A percentile compares a stretch with the other conserved stretches of the same genome.
Evolutionary conservation across 1,140 invertebrate species (phyloP).

Genomic region (Drosophila repleta): DNA sequence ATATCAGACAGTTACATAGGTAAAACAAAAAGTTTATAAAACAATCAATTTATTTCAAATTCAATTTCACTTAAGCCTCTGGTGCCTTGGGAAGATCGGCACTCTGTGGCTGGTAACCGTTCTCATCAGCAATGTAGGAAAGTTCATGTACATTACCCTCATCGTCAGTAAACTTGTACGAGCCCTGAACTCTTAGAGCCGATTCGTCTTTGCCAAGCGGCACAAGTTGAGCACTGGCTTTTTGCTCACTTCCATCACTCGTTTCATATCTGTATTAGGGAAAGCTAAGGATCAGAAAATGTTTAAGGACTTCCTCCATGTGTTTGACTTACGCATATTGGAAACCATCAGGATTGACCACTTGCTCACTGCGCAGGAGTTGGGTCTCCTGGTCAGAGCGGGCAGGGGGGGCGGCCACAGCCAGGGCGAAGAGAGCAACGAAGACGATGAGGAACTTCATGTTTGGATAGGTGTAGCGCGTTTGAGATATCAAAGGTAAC

Average conservation of each 20-base stretch:
- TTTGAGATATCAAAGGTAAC: conserved; percentile 47
- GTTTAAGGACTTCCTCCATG: no score
- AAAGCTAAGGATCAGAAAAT: background rate
- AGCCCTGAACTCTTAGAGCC: conserved; percentile 85
- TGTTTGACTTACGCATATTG: conserved; percentile 82
- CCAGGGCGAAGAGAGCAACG: conserved; percentile 59
- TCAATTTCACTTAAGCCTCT: conserved; percentile 14
- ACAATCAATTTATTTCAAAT: conserved; percentile 24
- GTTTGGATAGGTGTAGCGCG: conserved; percentile 23
- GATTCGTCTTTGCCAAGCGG: conserved; percentile 51
- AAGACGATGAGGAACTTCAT: conserved; percentile 65
- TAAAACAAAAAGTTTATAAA: conserved; percentile 3
- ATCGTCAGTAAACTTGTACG: conserved; percentile 85
- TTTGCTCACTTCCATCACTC: conserved; percentile 20
- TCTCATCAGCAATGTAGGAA: conserved; percentile 90
- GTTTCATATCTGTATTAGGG: conserved; percentile 32
- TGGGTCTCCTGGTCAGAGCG: no score
- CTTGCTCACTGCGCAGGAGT: conserved; percentile 30
- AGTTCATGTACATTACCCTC: conserved; percentile 87
- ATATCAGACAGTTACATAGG: no score
- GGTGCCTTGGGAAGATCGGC: conserved; percentile 85
- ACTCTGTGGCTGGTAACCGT: conserved; percentile 89
- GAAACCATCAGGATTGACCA: conserved; percentile 84
- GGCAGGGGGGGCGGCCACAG: conserved; percentile 54
- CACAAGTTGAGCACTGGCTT: conserved; percentile 36